phyloP scores from a whole-genome alignment of 2,888 invertebrate species.

The Apeira syringaria region DNA sequence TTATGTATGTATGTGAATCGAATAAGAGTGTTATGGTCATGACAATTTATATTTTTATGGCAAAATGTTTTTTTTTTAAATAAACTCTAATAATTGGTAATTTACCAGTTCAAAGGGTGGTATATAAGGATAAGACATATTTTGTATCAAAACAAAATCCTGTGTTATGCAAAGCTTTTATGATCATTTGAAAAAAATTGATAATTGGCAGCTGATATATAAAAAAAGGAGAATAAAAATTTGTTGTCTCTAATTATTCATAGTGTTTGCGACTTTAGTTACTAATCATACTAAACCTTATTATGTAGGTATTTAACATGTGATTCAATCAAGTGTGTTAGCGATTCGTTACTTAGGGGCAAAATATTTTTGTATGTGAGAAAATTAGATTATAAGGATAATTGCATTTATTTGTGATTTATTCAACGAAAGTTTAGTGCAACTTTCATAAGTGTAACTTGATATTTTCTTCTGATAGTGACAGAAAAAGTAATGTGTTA shows the following conservation, averaged over 20 bases:
- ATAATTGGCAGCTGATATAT: constrained; percentile 42
- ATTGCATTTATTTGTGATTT: constrained; percentile 56
- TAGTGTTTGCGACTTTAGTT: constrained; percentile 31
- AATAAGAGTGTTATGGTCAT: neutral
- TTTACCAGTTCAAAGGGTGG: too few species aligned
- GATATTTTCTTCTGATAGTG: neutral
- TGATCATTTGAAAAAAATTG: too few species aligned
- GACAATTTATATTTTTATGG: too few species aligned
- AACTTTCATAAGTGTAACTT: constrained; percentile 9
- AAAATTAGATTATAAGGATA: constrained; percentile 61
- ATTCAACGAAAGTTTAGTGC: constrained; percentile 32
- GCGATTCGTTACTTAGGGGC: constrained; percentile 68
- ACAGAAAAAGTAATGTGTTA: neutral
- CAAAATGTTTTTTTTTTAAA: too few species aligned
- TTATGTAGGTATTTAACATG: constrained; percentile 38
- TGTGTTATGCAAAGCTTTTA: too few species aligned
- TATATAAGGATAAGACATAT: too few species aligned
- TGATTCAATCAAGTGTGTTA: constrained; percentile 61
- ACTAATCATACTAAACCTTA: constrained; percentile 43
- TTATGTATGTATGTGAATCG: constrained; percentile 5
- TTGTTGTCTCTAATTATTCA: constrained; percentile 26
- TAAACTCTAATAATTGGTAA: too few species aligned
- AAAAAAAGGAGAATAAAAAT: constrained; percentile 22
- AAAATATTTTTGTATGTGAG: constrained; percentile 79
- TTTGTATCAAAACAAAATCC: too few species aligned